These are phyloP conservation scores for Spodoptera frugiperda DNA, from an alignment of 1,140 invertebrate genomes.

Conservation along the genomic window DNA sequence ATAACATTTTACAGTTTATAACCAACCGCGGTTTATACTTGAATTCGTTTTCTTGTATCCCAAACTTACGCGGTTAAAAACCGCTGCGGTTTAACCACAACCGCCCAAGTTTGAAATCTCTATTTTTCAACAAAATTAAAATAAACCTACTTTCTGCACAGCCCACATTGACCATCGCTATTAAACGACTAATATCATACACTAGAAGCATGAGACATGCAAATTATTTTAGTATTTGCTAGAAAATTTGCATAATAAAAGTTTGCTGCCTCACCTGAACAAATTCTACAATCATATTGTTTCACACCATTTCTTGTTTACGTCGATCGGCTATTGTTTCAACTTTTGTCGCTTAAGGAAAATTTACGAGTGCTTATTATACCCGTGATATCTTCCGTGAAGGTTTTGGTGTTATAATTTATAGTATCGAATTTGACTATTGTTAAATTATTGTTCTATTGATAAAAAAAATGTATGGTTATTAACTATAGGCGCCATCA, in stretches of 20 bases:
- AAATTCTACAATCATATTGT: constrained; percentile 5
- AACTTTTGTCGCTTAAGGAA: neutral
- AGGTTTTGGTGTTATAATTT: too few species aligned
- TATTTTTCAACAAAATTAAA: neutral
- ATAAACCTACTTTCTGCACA: neutral
- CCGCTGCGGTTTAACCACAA: too few species aligned
- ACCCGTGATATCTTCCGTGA: too few species aligned
- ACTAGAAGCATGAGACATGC: neutral
- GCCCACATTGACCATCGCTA: neutral
- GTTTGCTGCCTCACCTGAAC: constrained; percentile 1
- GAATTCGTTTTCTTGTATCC: too few species aligned
- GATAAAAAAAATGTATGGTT: too few species aligned
- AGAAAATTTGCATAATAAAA: constrained; percentile 13
- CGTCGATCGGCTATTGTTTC: neutral
- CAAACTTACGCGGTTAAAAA: too few species aligned
- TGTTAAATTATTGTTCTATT: too few species aligned
- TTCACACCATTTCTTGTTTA: neutral
- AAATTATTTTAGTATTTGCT: neutral
- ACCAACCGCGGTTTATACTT: too few species aligned
- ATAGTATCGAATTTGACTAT: too few species aligned
- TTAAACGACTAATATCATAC: neutral
- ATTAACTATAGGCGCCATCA: too few species aligned
- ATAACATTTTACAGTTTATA: too few species aligned
- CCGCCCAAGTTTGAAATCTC: too few species aligned
- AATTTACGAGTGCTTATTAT: neutral